Base-by-base conservation (phyloP, 2,888 invertebrate species). In the Eurois occulta region DNA sequence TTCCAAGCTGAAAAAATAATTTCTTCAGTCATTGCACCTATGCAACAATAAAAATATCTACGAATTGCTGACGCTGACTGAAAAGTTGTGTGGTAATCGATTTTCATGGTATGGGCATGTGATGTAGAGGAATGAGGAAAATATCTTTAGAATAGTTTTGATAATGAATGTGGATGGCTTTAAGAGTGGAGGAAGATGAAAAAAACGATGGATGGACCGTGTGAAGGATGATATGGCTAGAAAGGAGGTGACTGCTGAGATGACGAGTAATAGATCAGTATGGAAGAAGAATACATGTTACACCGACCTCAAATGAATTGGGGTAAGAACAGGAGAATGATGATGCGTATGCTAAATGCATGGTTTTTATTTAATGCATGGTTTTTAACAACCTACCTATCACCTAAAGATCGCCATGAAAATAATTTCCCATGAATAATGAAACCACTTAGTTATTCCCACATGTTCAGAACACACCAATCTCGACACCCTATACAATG, bases 401-500 rank as follows among this genome's bases (percentile, higher is more conserved):
- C 8, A 18, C 8, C 24, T 3, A 38, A n/a, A 13, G 2, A 24
- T 0, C 41, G 5, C 5, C 18, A 28, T 18, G n/a, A 52, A 18
- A 10, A 28, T 35, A 11, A 41, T 32, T 18, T 48, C 1, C 18
- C n/a, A 7, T 16, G 4, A 28, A 28, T 38, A 69, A 62, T 62
- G 6, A n/a, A 60, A 60, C 13, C 18, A 28, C 21, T 32, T 21
- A 2, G 6, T 24, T 24, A 64, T 38, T 41, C 1, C 21, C 35
- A 43, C 11, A 64, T 46, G 43, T 46, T 58, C 10, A 11, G 18
- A 65, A 55, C 24, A 24, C n/a, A 21, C 18, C 32, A 58, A 55
- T 32, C 64, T 55, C 60, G 64, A 71, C 28, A 41, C 48, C n/a
- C 41, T 46, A 38, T 72, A 65, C 72, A 85, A 80, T 75, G 72